Conservation (phyloP, 2,888 invertebrate genomes). For the Diachrysia chrysitis region DNA sequence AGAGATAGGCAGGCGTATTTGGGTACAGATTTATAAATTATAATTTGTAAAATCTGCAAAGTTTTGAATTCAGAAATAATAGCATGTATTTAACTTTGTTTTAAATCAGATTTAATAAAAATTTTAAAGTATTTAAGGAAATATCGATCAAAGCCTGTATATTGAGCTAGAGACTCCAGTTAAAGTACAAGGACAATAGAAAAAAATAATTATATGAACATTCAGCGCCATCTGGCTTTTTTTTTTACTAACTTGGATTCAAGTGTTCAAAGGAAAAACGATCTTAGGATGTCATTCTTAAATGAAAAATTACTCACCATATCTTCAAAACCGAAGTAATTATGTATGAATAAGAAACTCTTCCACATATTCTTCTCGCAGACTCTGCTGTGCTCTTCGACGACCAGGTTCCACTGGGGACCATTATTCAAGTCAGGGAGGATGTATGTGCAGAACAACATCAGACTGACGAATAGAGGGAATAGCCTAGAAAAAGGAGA, state of each 20-base stretch:
- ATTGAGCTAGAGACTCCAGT: too few relatives aligned
- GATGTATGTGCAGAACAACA: slow-evolving; percentile 89
- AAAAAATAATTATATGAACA: too few relatives aligned
- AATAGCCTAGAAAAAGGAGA: slow-evolving; percentile 77
- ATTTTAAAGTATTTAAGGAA: too few relatives aligned
- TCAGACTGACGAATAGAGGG: slow-evolving; percentile 85
- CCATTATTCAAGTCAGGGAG: slow-evolving; percentile 87
- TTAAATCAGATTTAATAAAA: too few relatives aligned
- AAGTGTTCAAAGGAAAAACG: too few relatives aligned
- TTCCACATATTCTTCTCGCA: slow-evolving; percentile 90
- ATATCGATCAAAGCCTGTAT: too few relatives aligned
- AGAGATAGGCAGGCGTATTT: slow-evolving; percentile 8
- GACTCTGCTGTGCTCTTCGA: slow-evolving; percentile 87
- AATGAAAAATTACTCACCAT: slow-evolving; percentile 88
- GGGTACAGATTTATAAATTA: slow-evolving; percentile 14
- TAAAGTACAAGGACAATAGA: too few relatives aligned
- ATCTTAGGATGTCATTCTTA: too few relatives aligned
- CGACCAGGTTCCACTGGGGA: slow-evolving; percentile 89
- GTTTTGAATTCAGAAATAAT: neutral
- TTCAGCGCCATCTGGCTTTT: too few relatives aligned
- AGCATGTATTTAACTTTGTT: too few relatives aligned
- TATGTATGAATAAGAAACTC: slow-evolving; percentile 89
- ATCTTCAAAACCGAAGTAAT: slow-evolving; percentile 89
- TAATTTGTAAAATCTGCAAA: neutral
- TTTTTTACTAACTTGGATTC: too few relatives aligned